phyloP scores from a whole-genome alignment of 2,888 invertebrate genomes.

The Pristionchus mayeri region DNA sequence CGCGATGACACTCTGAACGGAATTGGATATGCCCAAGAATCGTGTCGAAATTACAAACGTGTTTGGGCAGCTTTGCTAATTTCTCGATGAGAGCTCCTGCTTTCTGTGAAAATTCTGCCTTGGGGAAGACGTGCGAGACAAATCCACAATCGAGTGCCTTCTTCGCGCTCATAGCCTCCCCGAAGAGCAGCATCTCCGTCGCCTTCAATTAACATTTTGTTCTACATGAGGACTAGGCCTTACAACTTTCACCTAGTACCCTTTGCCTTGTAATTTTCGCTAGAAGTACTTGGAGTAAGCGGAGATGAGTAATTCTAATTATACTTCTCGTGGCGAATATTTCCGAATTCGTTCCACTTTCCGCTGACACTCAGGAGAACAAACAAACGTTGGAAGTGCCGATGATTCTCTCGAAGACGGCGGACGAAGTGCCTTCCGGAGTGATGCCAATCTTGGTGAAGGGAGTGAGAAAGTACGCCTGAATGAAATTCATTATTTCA shows the following conservation, averaged over 20 bases:
- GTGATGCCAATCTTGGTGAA: slow-evolving; percentile 15
- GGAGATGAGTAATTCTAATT: background rate
- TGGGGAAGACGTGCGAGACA: slow-evolving; percentile 47
- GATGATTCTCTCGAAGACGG: slow-evolving; percentile 19
- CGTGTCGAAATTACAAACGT: too few species aligned
- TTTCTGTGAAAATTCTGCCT: slow-evolving; percentile 29
- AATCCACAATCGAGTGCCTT: slow-evolving; percentile 23
- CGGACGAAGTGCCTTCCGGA: slow-evolving; percentile 39
- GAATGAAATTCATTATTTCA: too few species aligned
- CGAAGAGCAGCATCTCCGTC: slow-evolving; percentile 46
- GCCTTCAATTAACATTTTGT: background rate
- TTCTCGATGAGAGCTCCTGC: slow-evolving; percentile 37
- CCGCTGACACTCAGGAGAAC: too few species aligned
- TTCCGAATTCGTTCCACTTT: background rate
- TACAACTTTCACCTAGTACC: too few species aligned
- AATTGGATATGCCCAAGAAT: too few species aligned
- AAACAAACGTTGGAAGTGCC: slow-evolving; percentile 47
- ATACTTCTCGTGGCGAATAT: background rate
- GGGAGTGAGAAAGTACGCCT: slow-evolving; percentile 47
- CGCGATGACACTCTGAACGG: slow-evolving; percentile 27
- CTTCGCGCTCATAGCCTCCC: slow-evolving; percentile 29
- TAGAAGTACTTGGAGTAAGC: too few species aligned
- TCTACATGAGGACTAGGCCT: too few species aligned
- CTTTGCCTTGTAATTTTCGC: too few species aligned
- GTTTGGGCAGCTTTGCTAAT: slow-evolving; percentile 40